These are phyloP conservation scores for Crossaster papposus DNA, from an alignment of 53 echinoderm and acorn worm genomes.

Conservation along the genomic window DNA sequence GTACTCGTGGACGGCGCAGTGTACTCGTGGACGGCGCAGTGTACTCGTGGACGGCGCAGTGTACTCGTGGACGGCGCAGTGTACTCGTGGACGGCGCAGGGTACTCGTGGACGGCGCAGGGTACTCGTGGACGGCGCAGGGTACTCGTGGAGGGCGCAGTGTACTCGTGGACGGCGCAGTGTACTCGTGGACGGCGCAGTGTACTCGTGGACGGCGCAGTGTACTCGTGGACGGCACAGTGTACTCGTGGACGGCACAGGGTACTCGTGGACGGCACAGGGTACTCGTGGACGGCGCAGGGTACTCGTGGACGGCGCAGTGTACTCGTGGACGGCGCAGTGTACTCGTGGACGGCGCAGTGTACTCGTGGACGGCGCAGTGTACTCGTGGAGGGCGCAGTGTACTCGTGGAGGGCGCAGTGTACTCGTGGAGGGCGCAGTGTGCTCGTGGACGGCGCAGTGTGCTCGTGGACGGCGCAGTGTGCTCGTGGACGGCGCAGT, in stretches of 20 bases:
- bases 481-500: too few species aligned
- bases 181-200: neutral
- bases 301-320: too few species aligned
- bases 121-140: too few species aligned
- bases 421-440: too few species aligned
- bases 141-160: neutral
- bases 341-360: too few species aligned
- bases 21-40: constrained; percentile 8
- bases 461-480: too few species aligned
- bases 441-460: too few species aligned
- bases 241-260: neutral
- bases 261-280: neutral
- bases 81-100: neutral
- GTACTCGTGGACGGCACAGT: constrained; percentile 2
- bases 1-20: constrained; percentile 6
- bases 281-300: constrained; percentile 7
- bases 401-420: too few species aligned
- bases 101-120: neutral
- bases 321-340: too few species aligned
- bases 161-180: neutral
- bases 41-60: neutral
- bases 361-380: too few species aligned
- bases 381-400: too few species aligned
- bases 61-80: too few species aligned
- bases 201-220: neutral